Percentiles rank a stretch among this genome's conserved stretches.
phyloP scores from a whole-genome alignment of 2,797 vertebrate genomes.

The Brachyalestes nurse region DNA sequence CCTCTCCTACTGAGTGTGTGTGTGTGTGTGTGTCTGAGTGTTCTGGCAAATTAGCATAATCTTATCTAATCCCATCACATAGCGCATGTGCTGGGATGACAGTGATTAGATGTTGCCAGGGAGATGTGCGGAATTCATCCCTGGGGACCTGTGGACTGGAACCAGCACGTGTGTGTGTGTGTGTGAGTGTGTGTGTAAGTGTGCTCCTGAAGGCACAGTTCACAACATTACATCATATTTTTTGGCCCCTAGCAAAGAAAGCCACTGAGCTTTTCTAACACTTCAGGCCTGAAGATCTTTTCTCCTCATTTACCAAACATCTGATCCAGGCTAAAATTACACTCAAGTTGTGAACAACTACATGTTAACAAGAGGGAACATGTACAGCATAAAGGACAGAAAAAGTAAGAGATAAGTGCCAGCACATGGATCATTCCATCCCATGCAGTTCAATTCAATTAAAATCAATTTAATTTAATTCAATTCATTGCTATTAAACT shows the following conservation, averaged over 20 bases:
- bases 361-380: neutral
- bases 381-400: neutral
- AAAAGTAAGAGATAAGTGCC: neutral
- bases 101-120: conserved; percentile 56
- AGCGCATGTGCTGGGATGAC: conserved; percentile 43
- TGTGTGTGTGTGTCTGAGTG: neutral
- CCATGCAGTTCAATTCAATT: neutral
- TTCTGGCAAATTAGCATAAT: conserved; percentile 55
- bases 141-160: conserved; percentile 51
- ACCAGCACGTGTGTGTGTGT: conserved; percentile 30
- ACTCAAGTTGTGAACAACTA: neutral
- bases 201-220: conserved; percentile 21
- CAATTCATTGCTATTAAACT: neutral
- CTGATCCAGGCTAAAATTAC: conserved; percentile 1
- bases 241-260: conserved; percentile 6
- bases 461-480: neutral
- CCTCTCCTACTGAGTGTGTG: neutral
- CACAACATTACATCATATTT: conserved; percentile 29
- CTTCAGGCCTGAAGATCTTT: conserved; percentile 8
- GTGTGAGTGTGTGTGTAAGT: conserved; percentile 5
- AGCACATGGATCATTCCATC: no score
- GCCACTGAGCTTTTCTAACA: conserved; percentile 11
- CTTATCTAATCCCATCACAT: conserved; percentile 59
- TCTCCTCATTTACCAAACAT: conserved; percentile 11
- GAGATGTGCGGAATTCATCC: conserved; percentile 44